These are phyloP conservation scores for Ianthella basta DNA, from an alignment of 37 sponge, comb jelly and placozoan genomes.

Conservation along the genomic window DNA sequence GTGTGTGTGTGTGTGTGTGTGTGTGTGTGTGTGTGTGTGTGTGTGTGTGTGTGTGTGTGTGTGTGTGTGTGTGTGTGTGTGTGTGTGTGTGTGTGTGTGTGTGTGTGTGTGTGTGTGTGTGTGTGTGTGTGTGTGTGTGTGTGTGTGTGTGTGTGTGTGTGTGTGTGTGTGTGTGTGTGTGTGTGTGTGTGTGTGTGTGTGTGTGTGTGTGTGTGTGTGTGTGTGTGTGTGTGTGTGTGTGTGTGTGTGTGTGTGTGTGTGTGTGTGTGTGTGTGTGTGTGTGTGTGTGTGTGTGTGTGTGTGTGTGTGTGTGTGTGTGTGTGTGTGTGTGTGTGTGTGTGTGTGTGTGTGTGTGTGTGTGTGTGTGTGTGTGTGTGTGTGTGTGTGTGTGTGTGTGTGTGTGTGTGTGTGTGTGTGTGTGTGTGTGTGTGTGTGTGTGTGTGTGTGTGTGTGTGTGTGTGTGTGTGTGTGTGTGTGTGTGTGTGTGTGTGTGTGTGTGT, in stretches of 20 bases:
- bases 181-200: constrained; percentile 10
- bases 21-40: background rate
- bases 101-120: background rate
- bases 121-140: background rate
- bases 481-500: constrained; percentile 26
- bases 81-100: constrained; percentile 3
- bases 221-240: constrained; percentile 7
- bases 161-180: background rate
- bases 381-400: constrained; percentile 12
- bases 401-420: constrained; percentile 13
- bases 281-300: constrained; percentile 11
- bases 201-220: background rate
- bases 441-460: background rate
- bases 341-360: constrained; percentile 2
- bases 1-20: background rate
- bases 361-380: constrained; percentile 7
- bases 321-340: constrained; percentile 17
- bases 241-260: background rate
- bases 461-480: background rate
- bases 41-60: background rate
- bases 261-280: constrained; percentile 26
- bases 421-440: background rate
- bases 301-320: constrained; percentile 26
- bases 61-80: background rate
- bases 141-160: background rate